Base-by-base conservation (phyloP, 1,140 invertebrate species). In the Psilanteris sp. region DNA sequence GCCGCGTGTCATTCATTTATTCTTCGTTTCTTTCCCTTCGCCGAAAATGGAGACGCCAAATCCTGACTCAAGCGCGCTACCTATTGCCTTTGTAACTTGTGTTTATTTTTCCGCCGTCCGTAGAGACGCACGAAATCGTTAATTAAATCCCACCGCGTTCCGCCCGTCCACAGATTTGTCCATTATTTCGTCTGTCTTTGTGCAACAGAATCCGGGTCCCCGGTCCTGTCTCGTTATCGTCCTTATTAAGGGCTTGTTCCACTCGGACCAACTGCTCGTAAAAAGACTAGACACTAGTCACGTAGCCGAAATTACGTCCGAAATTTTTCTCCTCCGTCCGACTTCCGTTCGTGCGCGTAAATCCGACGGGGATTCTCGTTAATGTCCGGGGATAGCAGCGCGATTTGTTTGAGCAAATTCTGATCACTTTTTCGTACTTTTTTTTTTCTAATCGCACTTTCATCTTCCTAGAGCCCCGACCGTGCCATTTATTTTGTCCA, bases 181-280 rank as follows among this genome's bases (percentile, higher is more conserved):
- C 62, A 34, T 61, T 67, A 54, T 59, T 55, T 54, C 13, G 34
- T 66, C 52, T 41, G 44, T 52, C 67, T 39, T 66, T 46, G 34
- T 48, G 36, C 31, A 31, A 36, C 32, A 48, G 43, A 55, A 48
- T 36, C 46, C 39, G 22, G 34, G 34, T 32, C 59, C 14, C 22
- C 41, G n/a, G 59, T 57, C 22, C 34, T 61, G 66, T 79, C 74
- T 81, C 72, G 78, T 79, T 78, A 81, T 81, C 75, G 64, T 79
- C 66, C 77, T 81, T 81, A 78, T 81, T 81, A 79, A 67, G 67
- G 70, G 70, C 67, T 41, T 70, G 72, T 62, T 73, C 66, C 68
- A 54, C 44, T 48, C 54, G 62, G 48, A 13, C 31, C 34, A 32
- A 52, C 22, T 26, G 32, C 22, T 68, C 57, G 55, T 55, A 62